Evolutionary conservation across 2,888 invertebrate genomes (phyloP), one percentile per base, ranked within the genome.

Genomic region (Sipunculus nudus): DNA sequence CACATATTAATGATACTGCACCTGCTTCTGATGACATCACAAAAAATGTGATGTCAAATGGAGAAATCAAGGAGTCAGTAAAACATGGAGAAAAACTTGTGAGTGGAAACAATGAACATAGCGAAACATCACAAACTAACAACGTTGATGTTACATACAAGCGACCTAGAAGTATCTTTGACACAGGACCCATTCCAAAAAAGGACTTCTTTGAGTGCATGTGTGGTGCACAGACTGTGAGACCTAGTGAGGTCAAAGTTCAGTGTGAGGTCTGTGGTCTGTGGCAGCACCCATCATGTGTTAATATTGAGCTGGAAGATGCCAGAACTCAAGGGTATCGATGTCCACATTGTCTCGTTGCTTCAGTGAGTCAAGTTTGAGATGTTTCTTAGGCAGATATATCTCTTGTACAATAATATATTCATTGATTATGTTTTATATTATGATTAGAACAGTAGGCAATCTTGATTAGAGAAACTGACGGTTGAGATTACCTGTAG

Each of bases 301-400:
- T 91, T 10, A 85, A 87, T 66, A 86, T 85, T 69, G 75, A 80
- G 25, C 67, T 81, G 10, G 66, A 65, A 2, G 77, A 80, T 55
- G 72, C 77, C 2, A 71, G 81, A 16, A 79, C 79, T 2, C 13
- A 38, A 38, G 63, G 68, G 1, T 90, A 89, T 71, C 77, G 85
- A 32, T 91, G 91, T 76, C 89, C 91, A 0, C 87, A 87, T 65
- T 91, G 91, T 79, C 90, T 89, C 88, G 79, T 81, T 0, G 67
- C 75, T 3, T 71, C 73, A 29, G 84, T 84, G 65, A 78, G 78
- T 74, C 47, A n/a, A 16, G 23, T 35, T 21, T 25, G n/a, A n/a
- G n/a, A n/a, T n/a, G n/a, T n/a, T n/a, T n/a, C n/a, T n/a, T n/a
- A n/a, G n/a, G n/a, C n/a, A n/a, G n/a, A n/a, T n/a, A n/a, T n/a